Evolutionary conservation across 2,888 invertebrate species (phyloP).

Genomic region (Mesoligia furuncula): DNA sequence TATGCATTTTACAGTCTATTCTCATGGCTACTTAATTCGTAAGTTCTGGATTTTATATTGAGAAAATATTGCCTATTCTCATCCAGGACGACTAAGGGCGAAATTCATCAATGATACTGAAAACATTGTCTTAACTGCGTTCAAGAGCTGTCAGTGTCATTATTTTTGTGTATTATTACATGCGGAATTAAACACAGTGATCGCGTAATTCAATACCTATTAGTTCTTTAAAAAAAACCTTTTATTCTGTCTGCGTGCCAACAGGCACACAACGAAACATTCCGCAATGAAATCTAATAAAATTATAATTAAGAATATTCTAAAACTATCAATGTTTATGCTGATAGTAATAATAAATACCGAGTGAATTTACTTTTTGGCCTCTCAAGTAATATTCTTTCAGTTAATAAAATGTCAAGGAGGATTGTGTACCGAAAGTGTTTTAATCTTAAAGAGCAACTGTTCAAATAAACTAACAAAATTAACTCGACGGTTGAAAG

Average conservation of each 20-base stretch:
- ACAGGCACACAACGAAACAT: not conserved
- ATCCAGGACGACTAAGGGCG: not conserved
- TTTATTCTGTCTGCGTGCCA: not conserved
- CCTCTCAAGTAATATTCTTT: not conserved
- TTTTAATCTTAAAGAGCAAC: not conserved
- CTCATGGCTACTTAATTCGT: not conserved
- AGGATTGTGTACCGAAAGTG: not conserved
- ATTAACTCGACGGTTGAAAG: no score
- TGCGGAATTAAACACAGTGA: not conserved
- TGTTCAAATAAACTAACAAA: not conserved
- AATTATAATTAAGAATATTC: not conserved
- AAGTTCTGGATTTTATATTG: not conserved
- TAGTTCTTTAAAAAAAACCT: not conserved
- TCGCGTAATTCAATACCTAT: not conserved
- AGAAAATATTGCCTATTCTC: not conserved
- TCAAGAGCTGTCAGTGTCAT: no score
- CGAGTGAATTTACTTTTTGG: not conserved
- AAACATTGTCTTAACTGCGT: no score
- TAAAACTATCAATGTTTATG: slow-evolving; percentile 7
- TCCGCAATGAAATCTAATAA: not conserved
- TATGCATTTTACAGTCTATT: not conserved
- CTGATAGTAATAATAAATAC: not conserved
- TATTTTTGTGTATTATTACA: not conserved
- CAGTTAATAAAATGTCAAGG: slow-evolving; percentile 18
- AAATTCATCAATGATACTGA: no score